Evolutionary conservation across 2,113 vertebrate species (phyloP), one percentile per base, ranked within the genome.

Genomic region (Maccullochella peelii): DNA sequence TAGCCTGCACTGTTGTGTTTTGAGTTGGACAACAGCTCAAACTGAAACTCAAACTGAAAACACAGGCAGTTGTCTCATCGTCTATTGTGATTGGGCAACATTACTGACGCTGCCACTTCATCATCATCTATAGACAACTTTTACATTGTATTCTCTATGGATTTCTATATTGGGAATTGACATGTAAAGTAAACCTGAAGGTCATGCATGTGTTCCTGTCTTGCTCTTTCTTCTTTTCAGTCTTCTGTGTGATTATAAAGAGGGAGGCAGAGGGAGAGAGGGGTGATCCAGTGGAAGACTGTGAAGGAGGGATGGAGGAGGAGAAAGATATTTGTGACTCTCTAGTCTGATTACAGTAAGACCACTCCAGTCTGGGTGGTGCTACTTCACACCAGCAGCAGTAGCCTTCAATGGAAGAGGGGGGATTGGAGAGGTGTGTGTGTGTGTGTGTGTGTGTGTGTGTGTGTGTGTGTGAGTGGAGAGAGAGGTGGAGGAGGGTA

Each of bases 301-400:
- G 62, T 50, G 65, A 73, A 85, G 71, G 62, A 72, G 67, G 44
- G 86, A 77, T 61, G 66, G 72, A 86, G 77, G 66, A 84, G 70
- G 69, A 85, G 62, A 54, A 65, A 16, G 77, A 85, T 87, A 74
- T 82, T 68, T 83, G 73, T 87, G 79, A 74, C 87, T 83, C 90
- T 83, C 75, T 42, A 66, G 83, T 65, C 82, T 94, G 94, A 95
- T 95, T 94, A 38, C 38, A 7, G 38, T 38, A 95, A 93, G 91
- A 92, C 90, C 91, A 94, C 89, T 90, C 76, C 73, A 89, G 85
- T 73, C 74, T 65, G 81, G 87, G 86, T 79, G 86, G 82, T 85
- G 73, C 86, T 84, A 73, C 91, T 89, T 90, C 81, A 88, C 84
- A 75, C 82, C 49, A 71, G 75, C 49, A 68, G 73, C 83, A 65